phyloP scores from a whole-genome alignment of 92 coral and sea anemone genomes.

The Nematostella vectensis region DNA sequence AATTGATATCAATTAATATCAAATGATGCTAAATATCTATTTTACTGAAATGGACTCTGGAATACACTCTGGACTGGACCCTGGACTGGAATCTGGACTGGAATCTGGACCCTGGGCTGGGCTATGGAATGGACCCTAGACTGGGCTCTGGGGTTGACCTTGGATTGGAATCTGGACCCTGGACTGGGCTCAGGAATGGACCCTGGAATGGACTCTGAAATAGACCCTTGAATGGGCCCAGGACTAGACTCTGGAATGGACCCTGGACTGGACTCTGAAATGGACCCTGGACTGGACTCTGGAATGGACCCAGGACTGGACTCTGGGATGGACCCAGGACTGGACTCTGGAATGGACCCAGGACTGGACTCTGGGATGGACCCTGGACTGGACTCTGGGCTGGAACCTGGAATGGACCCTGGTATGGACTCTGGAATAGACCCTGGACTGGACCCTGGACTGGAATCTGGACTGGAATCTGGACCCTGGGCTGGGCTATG shows the following conservation, averaged over 20 bases:
- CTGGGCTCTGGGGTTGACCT: neutral
- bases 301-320: too few species aligned
- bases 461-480: neutral
- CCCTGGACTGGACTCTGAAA: neutral
- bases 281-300: too few species aligned
- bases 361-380: too few species aligned
- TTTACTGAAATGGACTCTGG: too few species aligned
- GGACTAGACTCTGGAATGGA: neutral
- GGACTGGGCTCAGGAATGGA: neutral
- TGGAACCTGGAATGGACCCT: neutral
- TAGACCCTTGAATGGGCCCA: neutral
- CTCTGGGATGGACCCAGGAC: too few species aligned
- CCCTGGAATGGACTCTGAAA: neutral
- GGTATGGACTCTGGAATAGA: neutral
- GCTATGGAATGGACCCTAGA: neutral
- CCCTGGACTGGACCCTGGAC: neutral
- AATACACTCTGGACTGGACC: neutral
- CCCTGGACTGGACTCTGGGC: neutral
- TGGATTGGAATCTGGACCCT: neutral
- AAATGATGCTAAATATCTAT: too few species aligned
- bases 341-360: too few species aligned
- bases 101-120: too few species aligned
- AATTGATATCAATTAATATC: too few species aligned
- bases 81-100: neutral
- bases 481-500: neutral